A percentile compares a stretch with the other conserved stretches of the same genome.
Conservation (phyloP, 2,797 vertebrate genomes). For the Poecilia velifera region DNA sequence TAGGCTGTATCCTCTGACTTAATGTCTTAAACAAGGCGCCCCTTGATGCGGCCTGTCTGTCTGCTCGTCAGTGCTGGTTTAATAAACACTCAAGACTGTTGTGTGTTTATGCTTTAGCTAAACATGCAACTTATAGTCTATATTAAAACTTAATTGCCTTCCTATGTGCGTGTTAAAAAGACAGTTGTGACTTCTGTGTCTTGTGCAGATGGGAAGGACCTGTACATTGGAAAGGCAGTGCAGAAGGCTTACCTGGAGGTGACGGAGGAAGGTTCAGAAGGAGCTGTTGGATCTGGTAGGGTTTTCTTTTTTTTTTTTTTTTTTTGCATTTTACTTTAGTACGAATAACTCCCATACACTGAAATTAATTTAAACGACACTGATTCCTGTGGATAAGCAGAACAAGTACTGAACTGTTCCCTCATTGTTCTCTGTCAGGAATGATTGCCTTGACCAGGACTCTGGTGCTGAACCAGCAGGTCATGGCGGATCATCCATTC, state of each 20-base stretch:
- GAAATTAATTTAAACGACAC: background rate
- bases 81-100: background rate
- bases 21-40: background rate
- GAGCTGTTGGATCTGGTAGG: slow-evolving; percentile 91
- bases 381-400: slow-evolving; percentile 35
- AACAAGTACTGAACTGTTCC: background rate
- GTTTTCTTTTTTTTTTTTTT: slow-evolving; percentile 2
- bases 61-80: slow-evolving; percentile 7
- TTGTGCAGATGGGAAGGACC: slow-evolving; percentile 83
- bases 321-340: background rate
- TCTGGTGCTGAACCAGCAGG: slow-evolving; percentile 94
- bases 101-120: background rate
- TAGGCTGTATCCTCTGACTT: background rate
- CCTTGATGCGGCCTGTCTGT: background rate
- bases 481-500: slow-evolving; percentile 98
- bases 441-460: slow-evolving; percentile 95
- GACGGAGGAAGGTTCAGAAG: slow-evolving; percentile 96
- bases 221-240: slow-evolving; percentile 91
- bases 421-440: slow-evolving; percentile 74
- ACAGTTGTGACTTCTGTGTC: slow-evolving; percentile 19
- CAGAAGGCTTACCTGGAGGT: slow-evolving; percentile 96
- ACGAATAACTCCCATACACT: background rate
- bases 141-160: background rate
- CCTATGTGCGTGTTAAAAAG: background rate
- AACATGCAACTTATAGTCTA: background rate